These are phyloP conservation scores for Murina feae DNA, from an alignment of 2,113 vertebrate species.

Conservation along the genomic window DNA sequence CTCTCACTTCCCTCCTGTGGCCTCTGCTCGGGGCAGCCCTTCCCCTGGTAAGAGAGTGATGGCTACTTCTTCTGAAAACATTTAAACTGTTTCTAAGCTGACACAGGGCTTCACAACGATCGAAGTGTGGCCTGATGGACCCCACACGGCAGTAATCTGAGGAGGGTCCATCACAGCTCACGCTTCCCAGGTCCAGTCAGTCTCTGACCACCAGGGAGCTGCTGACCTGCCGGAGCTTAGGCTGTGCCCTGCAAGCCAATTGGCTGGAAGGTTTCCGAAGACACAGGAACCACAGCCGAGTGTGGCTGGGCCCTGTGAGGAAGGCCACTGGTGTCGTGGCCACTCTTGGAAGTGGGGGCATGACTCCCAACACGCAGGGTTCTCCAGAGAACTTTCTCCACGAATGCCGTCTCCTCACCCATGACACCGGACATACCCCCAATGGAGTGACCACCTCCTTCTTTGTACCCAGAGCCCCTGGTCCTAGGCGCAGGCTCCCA, in stretches of 20 bases:
- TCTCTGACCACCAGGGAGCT: slow-evolving; percentile 68
- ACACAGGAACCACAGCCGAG: slow-evolving; percentile 41
- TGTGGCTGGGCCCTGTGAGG: background rate
- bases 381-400: background rate
- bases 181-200: background rate
- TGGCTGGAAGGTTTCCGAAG: slow-evolving; percentile 58
- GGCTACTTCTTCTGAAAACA: background rate
- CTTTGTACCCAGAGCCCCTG: background rate
- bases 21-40: background rate
- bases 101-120: background rate
- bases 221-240: slow-evolving; percentile 21
- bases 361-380: background rate
- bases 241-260: background rate
- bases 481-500: background rate
- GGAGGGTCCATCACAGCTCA: background rate
- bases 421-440: background rate
- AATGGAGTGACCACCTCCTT: background rate
- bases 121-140: background rate
- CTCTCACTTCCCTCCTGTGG: background rate
- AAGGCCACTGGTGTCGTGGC: background rate
- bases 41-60: background rate
- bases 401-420: background rate
- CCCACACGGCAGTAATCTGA: background rate
- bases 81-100: background rate
- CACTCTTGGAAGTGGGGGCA: background rate